Percentiles rank a stretch among this genome's conserved stretches.
phyloP scores from a whole-genome alignment of 2,888 invertebrate species.

The Spisula subtruncata region DNA sequence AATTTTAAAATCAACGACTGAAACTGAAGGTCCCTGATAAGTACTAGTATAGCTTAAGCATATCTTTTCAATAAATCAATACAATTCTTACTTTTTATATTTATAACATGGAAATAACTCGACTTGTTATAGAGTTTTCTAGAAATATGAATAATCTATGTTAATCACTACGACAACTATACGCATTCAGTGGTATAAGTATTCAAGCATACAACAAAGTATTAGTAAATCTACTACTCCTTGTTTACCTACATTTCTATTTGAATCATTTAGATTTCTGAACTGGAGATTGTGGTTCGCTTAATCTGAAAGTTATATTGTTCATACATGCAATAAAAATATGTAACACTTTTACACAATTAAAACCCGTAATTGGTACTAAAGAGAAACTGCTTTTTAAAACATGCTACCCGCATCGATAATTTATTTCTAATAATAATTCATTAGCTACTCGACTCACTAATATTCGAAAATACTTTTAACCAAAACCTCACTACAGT shows the following conservation, averaged over 20 bases:
- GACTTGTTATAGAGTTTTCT: background rate
- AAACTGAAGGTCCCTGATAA: too few relatives aligned
- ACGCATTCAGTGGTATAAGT: background rate
- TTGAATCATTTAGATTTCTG: slow-evolving; percentile 27
- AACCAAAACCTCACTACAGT: too few relatives aligned
- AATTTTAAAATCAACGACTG: too few relatives aligned
- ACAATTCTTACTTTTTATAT: too few relatives aligned
- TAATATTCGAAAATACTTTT: too few relatives aligned
- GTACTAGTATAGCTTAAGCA: too few relatives aligned
- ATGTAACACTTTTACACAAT: background rate
- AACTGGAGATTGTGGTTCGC: slow-evolving; percentile 11
- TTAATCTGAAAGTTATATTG: slow-evolving; percentile 24
- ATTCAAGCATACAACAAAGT: background rate
- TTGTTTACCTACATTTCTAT: slow-evolving; percentile 17
- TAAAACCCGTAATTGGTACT: background rate
- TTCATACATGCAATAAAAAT: background rate
- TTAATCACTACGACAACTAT: background rate
- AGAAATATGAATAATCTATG: background rate
- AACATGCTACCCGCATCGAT: too few relatives aligned
- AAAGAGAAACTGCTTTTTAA: background rate
- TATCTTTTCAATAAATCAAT: too few relatives aligned
- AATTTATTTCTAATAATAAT: too few relatives aligned
- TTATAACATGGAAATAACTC: slow-evolving; percentile 22
- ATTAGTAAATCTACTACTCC: background rate
- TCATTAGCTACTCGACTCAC: too few relatives aligned